Base-by-base conservation (phyloP, 1,140 invertebrate species). In the Drosophila baimaii region DNA sequence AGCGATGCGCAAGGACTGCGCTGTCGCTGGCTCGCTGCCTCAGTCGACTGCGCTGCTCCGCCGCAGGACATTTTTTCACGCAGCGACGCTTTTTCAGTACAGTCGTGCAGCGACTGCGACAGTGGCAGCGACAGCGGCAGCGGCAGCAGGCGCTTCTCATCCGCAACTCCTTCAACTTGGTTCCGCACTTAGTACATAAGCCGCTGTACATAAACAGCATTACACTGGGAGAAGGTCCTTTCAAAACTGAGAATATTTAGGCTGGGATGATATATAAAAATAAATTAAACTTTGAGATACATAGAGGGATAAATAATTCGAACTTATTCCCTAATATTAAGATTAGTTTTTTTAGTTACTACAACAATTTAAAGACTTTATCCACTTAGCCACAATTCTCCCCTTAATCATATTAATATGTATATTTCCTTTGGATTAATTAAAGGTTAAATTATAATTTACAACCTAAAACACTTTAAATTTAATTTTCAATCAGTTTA, bases 21-120 rank as follows among this genome's bases (percentile, higher is more conserved):
- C 55, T 63, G 77, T 54, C 39, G 62, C 74, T 25, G 69, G 12
- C 71, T 21, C 46, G 79, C 73, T 57, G 79, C 62, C 44, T 57
- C 72, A 5, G 73, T 52, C 19, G 41, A 46, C 49, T 73, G 21
- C 56, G 58, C 70, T 55, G 75, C 46, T n/a, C 56, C 17, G 35
- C 46, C 79, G 71, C 62, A 56, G 54, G 55, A 51, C 64, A 64
- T 44, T 82, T 88, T 88, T 88, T 88, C 84, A 88, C 79, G 80
- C 79, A 88, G 83, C 84, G 66, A 88, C 83, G 83, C 83, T 88
- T 88, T 86, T 88, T 88, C 69, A 54, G 78, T 80, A 78, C 81
- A 64, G 61, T 64, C 55, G 25, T 64, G 61, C 65, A 66, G 46
- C 46, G 35, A 15, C 44, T 41, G 64, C 64, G 75, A 58, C 54